Evolutionary conservation across 2,888 invertebrate genomes (phyloP), one percentile per base, ranked within the genome.

Genomic region (Limnephilus auricula): DNA sequence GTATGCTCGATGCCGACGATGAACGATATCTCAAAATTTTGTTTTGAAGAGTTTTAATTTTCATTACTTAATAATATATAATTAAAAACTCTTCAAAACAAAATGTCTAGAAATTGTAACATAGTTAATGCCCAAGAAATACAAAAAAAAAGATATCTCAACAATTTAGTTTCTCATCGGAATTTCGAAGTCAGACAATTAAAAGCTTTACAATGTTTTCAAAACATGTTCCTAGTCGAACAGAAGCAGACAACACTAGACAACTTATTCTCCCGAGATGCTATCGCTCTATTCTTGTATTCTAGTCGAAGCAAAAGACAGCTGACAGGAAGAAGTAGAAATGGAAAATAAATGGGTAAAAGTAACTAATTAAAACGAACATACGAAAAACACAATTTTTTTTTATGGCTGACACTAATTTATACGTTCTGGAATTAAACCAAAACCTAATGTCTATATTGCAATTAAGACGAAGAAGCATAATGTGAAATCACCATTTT

Each of bases 291-390:
- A 37, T 37, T 37, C 37, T 25, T 84, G 84, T 34, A n/a, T n/a
- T 18, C n/a, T n/a, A 4, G 9, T 83, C 83, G 34, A 37, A 83
- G 83, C 83, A n/a, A 31, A 31, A 34, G 84, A 84, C 84, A 84
- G 84, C 84, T 84, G 84, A 37, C 84, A 84, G 84, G 84, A 84
- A 84, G 84, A 40, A 34, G 50, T 65, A 65, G 50, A 65, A 25
- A 65, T 25, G 50, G 15, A 65, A 50, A 18, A 65, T 18, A 65
- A 25, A 84, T 37, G 32, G 32, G 13, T 40, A 37, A 37, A 80
- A 80, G 80, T 80, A 31, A 31, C 30, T 80, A 80, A 30, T 30
- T 32, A 80, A 80, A 80, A 65, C 13, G 9, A 30, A 80, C 12
- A 79, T 18, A 18, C 30, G 18, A 79, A 79, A 13, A 79, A 10